Evolutionary conservation across 2,888 invertebrate genomes (phyloP), one percentile per base, ranked within the genome.

Genomic region (Heliconius sara): DNA sequence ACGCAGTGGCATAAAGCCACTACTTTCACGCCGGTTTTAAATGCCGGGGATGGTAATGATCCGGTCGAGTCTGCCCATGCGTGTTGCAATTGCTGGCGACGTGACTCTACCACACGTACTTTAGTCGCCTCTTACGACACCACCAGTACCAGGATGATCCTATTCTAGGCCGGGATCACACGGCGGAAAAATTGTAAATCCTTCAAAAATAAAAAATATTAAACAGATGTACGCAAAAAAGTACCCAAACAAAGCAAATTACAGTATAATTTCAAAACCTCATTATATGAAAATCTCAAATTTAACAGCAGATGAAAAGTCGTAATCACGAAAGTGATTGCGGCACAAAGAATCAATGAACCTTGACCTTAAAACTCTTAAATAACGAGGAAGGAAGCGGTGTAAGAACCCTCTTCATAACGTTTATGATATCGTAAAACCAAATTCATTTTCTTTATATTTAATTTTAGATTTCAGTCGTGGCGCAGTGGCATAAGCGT

Each of bases 291-390:
- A 12, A n/a, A 39, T 43, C n/a, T 43, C 68, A 22, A 68, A 68
- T 68, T 68, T 43, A 22, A 43, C 68, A 43, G 68, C 68, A 68
- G 43, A 68, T 25, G 68, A 43, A 68, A 43, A 68, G n/a, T 68
- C 39, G 68, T 25, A 68, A n/a, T n/a, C 22, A 57, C 19, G 12
- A 57, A 27, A 72, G n/a, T 57, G 57, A 72, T 57, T 72, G 52
- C 57, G 57, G n/a, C 30, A 12, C 2, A 30, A 57, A 30, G 72
- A 57, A 52, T 72, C 30, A 72, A 72, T 72, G 30, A 72, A 72
- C 52, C 72, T 30, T 72, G 72, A 72, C 72, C 57, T 72, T 30
- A 39, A 43, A 57, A 16, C 57, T 72, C 12, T n/a, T n/a, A 57
- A 72, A 57, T 34, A 30, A 57, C 57, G 6, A 57, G n/a, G 52